Percentiles rank a stretch among this genome's conserved stretches.
Conservation (phyloP, 2,113 vertebrate species). For the Otus sunia region DNA sequence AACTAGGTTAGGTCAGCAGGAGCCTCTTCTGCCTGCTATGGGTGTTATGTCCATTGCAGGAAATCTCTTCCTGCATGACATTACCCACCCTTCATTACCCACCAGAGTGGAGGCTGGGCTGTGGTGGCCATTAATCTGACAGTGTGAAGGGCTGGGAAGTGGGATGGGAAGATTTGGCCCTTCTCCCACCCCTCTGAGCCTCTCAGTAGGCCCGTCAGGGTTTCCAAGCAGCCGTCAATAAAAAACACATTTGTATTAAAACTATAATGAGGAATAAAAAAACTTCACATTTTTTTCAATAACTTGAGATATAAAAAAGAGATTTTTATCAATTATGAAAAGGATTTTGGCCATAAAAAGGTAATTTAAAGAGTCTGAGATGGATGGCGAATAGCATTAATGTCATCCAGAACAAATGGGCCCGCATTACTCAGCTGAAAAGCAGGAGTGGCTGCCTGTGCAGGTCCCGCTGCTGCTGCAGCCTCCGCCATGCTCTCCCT, state of each 20-base stretch:
- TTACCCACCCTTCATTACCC: background rate
- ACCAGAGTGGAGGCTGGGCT: background rate
- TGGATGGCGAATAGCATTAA: constrained; percentile 70
- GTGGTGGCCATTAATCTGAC: background rate
- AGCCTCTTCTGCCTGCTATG: background rate
- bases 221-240: constrained; percentile 63
- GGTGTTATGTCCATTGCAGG: background rate
- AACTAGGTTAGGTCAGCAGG: background rate
- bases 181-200: background rate
- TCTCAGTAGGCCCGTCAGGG: background rate
- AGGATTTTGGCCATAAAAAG: constrained; percentile 75
- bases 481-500: background rate
- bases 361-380: constrained; percentile 78
- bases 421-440: constrained; percentile 60
- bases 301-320: constrained; percentile 72
- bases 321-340: constrained; percentile 82
- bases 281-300: constrained; percentile 58
- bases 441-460: background rate
- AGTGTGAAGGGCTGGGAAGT: background rate
- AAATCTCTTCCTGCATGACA: background rate
- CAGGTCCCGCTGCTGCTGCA: background rate
- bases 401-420: constrained; percentile 72
- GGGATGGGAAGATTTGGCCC: background rate
- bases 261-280: constrained; percentile 72
- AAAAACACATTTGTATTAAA: constrained; percentile 77